Evolutionary conservation across 2,888 invertebrate genomes (phyloP).

Genomic region (Melanostoma scalare): DNA sequence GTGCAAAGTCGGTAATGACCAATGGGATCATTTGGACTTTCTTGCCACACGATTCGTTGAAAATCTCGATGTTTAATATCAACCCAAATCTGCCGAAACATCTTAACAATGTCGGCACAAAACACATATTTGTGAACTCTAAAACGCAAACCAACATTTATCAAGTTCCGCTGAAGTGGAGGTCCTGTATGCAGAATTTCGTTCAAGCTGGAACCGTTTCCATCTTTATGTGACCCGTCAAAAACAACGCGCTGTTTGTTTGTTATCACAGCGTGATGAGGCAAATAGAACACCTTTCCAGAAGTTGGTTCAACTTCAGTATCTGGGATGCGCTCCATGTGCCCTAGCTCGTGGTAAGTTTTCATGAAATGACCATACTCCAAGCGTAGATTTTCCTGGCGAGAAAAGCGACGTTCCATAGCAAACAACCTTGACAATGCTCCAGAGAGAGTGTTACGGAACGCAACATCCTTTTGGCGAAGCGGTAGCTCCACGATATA

Average conservation of each 20-base stretch:
- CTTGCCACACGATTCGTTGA: conserved; percentile 69
- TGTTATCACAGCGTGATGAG: background rate
- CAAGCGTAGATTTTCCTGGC: background rate
- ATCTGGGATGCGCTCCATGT: conserved; percentile 1
- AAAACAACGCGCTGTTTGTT: conserved; percentile 49
- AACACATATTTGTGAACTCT: conserved; percentile 28
- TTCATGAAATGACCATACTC: conserved; percentile 4
- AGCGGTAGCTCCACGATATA: conserved; percentile 41
- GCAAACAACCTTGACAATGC: conserved; percentile 1
- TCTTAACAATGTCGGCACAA: too few relatives aligned
- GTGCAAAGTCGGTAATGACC: too few relatives aligned
- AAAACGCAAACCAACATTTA: conserved; percentile 62
- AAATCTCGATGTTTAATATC: conserved; percentile 57
- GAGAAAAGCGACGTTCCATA: conserved; percentile 2
- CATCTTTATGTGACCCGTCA: conserved; percentile 43
- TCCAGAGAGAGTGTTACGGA: conserved; percentile 17
- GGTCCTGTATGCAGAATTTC: conserved; percentile 41
- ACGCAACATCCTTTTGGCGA: conserved; percentile 3
- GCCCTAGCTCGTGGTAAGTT: conserved; percentile 3
- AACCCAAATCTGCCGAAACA: too few relatives aligned
- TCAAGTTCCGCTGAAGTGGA: conserved; percentile 50
- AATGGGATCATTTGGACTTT: background rate
- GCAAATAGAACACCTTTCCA: conserved; percentile 17
- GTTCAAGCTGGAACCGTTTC: conserved; percentile 18
- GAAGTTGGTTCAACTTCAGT: background rate